Evolutionary conservation across 2,113 vertebrate genomes (phyloP).

Genomic region (Empidonax traillii): DNA sequence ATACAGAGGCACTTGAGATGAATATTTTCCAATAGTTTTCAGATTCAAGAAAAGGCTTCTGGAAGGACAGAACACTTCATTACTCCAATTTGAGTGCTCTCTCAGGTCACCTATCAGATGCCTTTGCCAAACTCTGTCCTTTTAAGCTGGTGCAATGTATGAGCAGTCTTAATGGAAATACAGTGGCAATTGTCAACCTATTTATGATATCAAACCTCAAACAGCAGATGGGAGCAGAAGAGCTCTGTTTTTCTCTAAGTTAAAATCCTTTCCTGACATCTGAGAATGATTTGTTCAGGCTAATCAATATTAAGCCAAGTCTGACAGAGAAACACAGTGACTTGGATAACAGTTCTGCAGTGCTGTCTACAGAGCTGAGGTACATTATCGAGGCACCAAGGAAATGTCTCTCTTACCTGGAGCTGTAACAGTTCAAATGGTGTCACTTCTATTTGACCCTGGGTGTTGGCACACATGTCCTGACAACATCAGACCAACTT

Average conservation of each 20-base stretch:
- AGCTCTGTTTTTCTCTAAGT: not conserved
- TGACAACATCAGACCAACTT: not conserved
- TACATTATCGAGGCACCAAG: not conserved
- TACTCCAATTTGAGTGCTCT: not conserved
- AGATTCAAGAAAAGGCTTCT: not conserved
- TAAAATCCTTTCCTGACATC: not conserved
- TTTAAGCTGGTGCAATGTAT: not conserved
- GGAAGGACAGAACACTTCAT: not conserved
- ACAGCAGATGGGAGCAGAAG: not conserved
- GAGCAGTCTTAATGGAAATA: not conserved
- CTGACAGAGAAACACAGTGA: not conserved
- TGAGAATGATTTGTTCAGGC: not conserved
- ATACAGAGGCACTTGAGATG: not conserved
- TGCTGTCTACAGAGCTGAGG: accelerated
- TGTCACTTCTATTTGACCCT: not conserved
- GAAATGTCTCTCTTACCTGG: not conserved
- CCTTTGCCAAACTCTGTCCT: not conserved
- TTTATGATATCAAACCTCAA: not conserved
- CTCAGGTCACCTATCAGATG: not conserved
- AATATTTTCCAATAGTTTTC: not conserved
- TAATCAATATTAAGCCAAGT: not conserved
- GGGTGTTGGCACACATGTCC: not conserved
- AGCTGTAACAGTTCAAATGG: not conserved
- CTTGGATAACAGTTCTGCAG: not conserved
- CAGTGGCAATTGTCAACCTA: not conserved